phyloP scores from a whole-genome alignment of 2,113 vertebrate genomes.

The Neotragus moschatus region DNA sequence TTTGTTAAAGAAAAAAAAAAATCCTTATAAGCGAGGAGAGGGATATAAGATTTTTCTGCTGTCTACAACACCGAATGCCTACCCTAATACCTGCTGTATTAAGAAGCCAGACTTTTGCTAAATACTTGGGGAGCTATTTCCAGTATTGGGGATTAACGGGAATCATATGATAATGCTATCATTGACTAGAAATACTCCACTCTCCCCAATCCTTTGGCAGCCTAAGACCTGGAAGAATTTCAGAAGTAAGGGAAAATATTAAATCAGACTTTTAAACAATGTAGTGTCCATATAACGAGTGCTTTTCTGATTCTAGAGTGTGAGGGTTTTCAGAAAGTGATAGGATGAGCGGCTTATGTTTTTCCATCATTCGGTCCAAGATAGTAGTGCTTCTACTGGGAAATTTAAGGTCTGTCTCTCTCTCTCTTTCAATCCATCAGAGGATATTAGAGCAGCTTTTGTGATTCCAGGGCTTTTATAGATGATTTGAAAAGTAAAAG shows the following conservation, averaged over 20 bases:
- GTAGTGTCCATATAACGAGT: neutral
- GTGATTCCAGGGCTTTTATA: neutral
- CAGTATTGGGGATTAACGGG: slow-evolving; percentile 36
- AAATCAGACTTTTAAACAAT: neutral
- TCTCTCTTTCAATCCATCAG: neutral
- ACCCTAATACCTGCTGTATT: neutral
- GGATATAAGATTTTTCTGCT: slow-evolving; percentile 25
- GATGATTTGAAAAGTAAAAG: neutral
- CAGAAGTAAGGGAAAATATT: slow-evolving; percentile 26
- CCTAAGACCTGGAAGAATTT: slow-evolving; percentile 28
- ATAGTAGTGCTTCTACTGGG: neutral
- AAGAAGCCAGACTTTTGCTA: slow-evolving; percentile 39
- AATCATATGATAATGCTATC: slow-evolving; percentile 17
- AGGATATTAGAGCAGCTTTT: neutral
- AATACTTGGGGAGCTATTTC: slow-evolving; percentile 31
- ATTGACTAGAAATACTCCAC: neutral
- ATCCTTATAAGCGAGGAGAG: neutral
- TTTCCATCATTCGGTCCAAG: neutral
- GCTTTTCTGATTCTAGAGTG: neutral
- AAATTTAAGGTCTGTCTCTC: neutral
- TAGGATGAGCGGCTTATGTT: neutral
- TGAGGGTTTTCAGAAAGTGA: neutral
- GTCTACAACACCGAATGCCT: neutral
- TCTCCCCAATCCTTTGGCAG: neutral
- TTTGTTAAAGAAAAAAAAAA: slow-evolving; percentile 74